Conservation (phyloP, 2,888 invertebrate species). For the Smittia sp. region DNA sequence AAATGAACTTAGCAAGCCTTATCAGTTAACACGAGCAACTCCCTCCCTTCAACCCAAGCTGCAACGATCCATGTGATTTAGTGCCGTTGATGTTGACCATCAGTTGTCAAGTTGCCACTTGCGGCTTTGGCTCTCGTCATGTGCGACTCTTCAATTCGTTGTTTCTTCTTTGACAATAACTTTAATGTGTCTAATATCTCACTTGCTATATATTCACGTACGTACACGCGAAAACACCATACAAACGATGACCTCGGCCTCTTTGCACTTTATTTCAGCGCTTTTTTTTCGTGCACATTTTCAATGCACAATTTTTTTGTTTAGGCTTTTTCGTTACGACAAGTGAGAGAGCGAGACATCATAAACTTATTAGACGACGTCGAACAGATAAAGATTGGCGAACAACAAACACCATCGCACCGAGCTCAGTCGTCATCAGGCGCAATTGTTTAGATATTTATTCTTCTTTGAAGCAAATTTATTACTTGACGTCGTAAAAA, state of each 20-base stretch:
- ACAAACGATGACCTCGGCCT: conserved; percentile 37
- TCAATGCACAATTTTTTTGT: conserved; percentile 38
- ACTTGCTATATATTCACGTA: conserved; percentile 33
- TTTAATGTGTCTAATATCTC: conserved; percentile 24
- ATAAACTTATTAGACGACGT: conserved; percentile 38
- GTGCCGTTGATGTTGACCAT: conserved; percentile 20
- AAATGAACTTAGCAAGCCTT: too few relatives aligned
- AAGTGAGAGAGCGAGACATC: conserved; percentile 11
- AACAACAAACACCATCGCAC: background rate
- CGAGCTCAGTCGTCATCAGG: conserved; percentile 25
- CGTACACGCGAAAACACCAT: conserved; percentile 36
- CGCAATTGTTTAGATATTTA: conserved; percentile 39
- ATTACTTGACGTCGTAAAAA: conserved; percentile 25
- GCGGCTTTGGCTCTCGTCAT: conserved; percentile 35
- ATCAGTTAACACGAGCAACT: too few relatives aligned
- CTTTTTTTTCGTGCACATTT: conserved; percentile 37
- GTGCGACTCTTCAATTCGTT: conserved; percentile 34
- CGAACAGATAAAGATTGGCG: conserved; percentile 32
- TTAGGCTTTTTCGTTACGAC: background rate
- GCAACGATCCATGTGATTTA: too few relatives aligned
- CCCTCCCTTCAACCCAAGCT: too few relatives aligned
- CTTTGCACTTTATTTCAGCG: conserved; percentile 38
- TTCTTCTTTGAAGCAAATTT: conserved; percentile 28
- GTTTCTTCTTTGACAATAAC: conserved; percentile 37
- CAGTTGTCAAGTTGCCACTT: conserved; percentile 33